Conservation (phyloP, 2,888 invertebrate genomes). For the Gryllus longicercus region DNA sequence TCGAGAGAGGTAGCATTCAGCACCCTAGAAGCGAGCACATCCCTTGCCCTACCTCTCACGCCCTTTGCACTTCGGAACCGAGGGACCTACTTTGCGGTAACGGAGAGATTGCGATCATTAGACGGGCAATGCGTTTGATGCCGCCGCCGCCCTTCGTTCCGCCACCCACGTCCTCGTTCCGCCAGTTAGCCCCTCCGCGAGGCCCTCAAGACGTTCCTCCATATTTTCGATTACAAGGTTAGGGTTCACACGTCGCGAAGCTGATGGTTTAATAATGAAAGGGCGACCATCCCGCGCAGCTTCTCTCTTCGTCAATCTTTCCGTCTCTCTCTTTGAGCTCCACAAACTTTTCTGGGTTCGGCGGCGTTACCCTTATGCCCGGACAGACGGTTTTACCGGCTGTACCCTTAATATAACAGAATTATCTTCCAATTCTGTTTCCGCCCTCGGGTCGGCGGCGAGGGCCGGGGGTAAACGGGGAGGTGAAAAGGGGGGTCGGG, state of each 20-base stretch:
- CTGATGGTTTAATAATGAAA: background rate
- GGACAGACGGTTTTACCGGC: background rate
- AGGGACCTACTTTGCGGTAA: no score
- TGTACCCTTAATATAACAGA: slow-evolving; percentile 10
- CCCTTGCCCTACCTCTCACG: no score
- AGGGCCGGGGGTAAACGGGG: background rate
- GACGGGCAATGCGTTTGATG: no score
- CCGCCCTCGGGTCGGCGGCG: background rate
- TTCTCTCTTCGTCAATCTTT: background rate
- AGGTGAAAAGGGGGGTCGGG: no score
- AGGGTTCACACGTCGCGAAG: background rate
- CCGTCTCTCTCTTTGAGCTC: background rate
- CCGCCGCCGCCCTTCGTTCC: no score
- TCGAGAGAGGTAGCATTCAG: no score
- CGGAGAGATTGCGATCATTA: no score
- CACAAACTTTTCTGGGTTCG: background rate
- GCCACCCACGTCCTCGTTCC: background rate
- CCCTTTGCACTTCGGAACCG: no score
- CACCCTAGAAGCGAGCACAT: no score
- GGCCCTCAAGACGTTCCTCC: background rate
- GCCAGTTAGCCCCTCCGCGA: background rate
- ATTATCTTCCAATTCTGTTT: background rate
- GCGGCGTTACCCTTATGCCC: background rate
- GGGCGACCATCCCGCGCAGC: background rate
- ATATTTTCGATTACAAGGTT: background rate